These are phyloP conservation scores for Pandemis cinnamomeana DNA, from an alignment of 2,888 invertebrate species.

Conservation along the genomic window DNA sequence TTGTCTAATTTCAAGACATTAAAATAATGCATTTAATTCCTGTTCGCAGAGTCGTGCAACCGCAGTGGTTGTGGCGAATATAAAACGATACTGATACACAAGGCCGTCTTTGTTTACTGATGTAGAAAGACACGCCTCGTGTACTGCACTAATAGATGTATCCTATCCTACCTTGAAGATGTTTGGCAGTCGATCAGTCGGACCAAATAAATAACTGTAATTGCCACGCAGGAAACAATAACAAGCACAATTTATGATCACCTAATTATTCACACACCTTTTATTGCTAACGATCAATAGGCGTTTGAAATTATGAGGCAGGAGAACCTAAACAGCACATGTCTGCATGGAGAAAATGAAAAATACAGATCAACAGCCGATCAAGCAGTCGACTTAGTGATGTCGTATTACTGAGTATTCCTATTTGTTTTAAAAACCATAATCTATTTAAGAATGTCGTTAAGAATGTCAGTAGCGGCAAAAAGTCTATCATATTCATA, in stretches of 20 bases:
- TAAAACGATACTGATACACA: conserved; percentile 74
- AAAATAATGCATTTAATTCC: conserved; percentile 48
- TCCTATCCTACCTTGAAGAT: conserved; percentile 44
- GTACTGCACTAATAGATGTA: conserved; percentile 51
- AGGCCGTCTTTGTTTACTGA: conserved; percentile 79
- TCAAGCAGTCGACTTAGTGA: neutral
- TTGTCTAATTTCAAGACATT: neutral
- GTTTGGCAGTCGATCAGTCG: conserved; percentile 44
- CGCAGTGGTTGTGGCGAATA: conserved; percentile 71
- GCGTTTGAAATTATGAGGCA: neutral
- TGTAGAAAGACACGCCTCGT: conserved; percentile 68
- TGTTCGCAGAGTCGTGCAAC: conserved; percentile 57
- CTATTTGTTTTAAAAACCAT: too few species aligned
- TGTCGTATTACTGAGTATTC: neutral
- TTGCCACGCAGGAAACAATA: conserved; percentile 30
- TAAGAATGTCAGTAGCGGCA: too few species aligned
- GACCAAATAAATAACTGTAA: conserved; percentile 40
- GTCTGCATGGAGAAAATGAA: neutral
- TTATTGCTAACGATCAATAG: neutral
- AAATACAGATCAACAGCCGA: neutral
- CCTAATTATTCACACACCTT: conserved; percentile 16
- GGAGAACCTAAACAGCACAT: neutral
- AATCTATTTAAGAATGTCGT: too few species aligned
- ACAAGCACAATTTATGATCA: conserved; percentile 33
- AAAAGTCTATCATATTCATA: too few species aligned